These are phyloP conservation scores for Zelleria hepariella DNA, from an alignment of 2,888 invertebrate genomes.

Conservation along the genomic window DNA sequence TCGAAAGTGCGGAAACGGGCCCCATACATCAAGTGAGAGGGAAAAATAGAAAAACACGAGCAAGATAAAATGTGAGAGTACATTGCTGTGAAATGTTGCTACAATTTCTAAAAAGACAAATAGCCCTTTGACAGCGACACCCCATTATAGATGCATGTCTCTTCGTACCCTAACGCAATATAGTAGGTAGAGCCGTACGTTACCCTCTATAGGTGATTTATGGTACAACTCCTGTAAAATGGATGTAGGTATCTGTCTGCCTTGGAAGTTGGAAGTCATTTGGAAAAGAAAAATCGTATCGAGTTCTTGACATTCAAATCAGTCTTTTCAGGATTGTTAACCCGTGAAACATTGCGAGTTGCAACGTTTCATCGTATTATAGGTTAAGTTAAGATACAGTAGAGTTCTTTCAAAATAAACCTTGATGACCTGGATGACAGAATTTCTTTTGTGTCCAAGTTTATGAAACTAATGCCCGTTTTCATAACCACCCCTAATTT, in stretches of 20 bases:
- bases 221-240: neutral
- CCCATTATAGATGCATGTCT: conserved; percentile 43
- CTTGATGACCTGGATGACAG: too few species aligned
- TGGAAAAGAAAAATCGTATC: neutral
- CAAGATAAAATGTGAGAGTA: conserved; percentile 60
- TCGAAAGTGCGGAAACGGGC: conserved; percentile 68
- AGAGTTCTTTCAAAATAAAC: too few species aligned
- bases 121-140: conserved; percentile 43
- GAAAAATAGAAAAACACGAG: conserved; percentile 64
- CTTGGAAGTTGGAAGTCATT: neutral
- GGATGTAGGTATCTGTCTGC: neutral
- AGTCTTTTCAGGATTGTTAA: neutral
- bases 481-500: too few species aligned
- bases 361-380: too few species aligned
- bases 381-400: too few species aligned
- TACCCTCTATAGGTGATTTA: conserved; percentile 1
- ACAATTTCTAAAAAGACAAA: conserved; percentile 57
- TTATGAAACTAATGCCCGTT: too few species aligned
- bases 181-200: neutral
- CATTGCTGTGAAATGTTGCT: conserved; percentile 57
- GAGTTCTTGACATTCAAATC: neutral
- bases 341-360: too few species aligned
- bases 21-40: conserved; percentile 59
- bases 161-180: conserved; percentile 12
- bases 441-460: too few species aligned